Conservation (phyloP, 2,888 invertebrate species). For the Aphrophora alni region DNA sequence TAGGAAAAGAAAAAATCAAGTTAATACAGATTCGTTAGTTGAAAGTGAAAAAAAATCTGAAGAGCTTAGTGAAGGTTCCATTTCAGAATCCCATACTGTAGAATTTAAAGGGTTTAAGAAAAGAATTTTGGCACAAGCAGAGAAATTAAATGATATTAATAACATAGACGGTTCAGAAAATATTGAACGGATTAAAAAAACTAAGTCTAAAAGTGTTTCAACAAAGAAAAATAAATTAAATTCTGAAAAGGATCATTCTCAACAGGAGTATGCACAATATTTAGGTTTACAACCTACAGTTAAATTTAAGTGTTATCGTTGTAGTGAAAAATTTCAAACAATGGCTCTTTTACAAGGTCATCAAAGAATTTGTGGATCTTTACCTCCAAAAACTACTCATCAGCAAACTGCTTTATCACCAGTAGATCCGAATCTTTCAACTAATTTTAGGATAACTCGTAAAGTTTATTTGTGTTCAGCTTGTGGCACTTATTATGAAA, state of each 20-base stretch:
- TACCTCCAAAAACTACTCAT: conserved; percentile 58
- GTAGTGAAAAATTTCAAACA: conserved; percentile 71
- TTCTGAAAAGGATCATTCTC: conserved; percentile 23
- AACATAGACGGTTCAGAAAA: neutral
- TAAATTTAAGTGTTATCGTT: conserved; percentile 77
- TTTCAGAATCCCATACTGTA: conserved; percentile 30
- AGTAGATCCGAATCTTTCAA: conserved; percentile 49
- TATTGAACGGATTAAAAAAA: neutral
- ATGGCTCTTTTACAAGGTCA: conserved; percentile 73
- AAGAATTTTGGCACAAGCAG: conserved; percentile 29
- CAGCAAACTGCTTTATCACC: conserved; percentile 55
- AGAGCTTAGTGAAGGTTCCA: conserved; percentile 21
- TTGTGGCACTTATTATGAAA: conserved; percentile 84
- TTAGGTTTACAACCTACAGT: conserved; percentile 73
- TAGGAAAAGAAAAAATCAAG: neutral
- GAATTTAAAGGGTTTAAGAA: conserved; percentile 47
- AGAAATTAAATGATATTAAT: conserved; percentile 25
- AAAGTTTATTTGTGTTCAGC: conserved; percentile 83
- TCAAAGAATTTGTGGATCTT: conserved; percentile 65
- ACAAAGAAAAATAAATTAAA: conserved; percentile 3
- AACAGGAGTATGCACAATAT: conserved; percentile 72
- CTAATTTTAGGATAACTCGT: conserved; percentile 70
- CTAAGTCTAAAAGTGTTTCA: neutral
- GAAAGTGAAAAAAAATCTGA: neutral
- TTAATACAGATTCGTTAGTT: neutral